Base-by-base conservation (phyloP, 1,140 invertebrate species). In the Dufourea novaeangliae region DNA sequence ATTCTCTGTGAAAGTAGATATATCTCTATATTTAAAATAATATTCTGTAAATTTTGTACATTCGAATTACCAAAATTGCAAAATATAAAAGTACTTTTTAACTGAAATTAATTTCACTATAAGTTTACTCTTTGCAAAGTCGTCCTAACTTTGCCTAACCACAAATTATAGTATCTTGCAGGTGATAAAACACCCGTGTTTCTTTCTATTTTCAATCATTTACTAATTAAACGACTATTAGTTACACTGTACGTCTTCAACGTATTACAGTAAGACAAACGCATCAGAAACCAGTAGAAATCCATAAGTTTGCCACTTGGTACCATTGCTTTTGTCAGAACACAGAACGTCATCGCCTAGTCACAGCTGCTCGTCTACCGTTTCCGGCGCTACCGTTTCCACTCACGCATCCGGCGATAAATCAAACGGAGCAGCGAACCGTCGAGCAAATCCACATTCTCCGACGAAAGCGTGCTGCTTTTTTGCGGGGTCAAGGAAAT, bases 41-140 rank as follows among this genome's bases (percentile, higher is more conserved):
- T 50, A 50, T n/a, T 50, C 46, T 50, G 46, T 50, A n/a, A 50
- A 50, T 50, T 50, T 50, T 50, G 46, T 50, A 50, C n/a, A 50
- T 50, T n/a, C 46, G 6, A 17, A 50, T 50, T n/a, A 50, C n/a
- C 46, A 17, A n/a, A n/a, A 4, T 5, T 50, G 8, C 34, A 50
- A 50, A 50, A 50, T 50, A 50, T 50, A 50, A n/a, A 50, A 44
- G n/a, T 17, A 46, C 44, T n/a, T 50, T 50, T n/a, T 50, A n/a
- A 50, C 46, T 50, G 46, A 50, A n/a, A 50, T 17, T 50, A 7
- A 50, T 50, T 50, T 50, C 46, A 50, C 46, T 50, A 7, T n/a
- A n/a, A n/a, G n/a, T n/a, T n/a, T n/a, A n/a, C n/a, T n/a, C n/a
- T n/a, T n/a, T n/a, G n/a, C n/a, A n/a, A n/a, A n/a, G n/a, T n/a